A percentile compares a stretch with the other conserved stretches of the same genome.
Conservation (phyloP, 2,797 vertebrate species). For the Avahi laniger region DNA sequence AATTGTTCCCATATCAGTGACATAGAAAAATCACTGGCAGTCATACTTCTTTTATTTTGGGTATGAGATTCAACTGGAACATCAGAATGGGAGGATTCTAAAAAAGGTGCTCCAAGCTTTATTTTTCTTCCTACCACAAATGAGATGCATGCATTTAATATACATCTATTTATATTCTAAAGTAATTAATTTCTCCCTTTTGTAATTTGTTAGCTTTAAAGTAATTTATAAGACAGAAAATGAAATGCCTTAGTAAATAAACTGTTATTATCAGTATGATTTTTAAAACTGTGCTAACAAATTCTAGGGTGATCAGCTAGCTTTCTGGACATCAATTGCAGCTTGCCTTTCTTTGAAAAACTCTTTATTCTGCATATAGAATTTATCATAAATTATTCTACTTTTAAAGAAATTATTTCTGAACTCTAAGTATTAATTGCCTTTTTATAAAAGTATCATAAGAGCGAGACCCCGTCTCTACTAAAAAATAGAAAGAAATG, state of each 20-base stretch:
- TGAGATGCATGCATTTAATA: constrained; percentile 35
- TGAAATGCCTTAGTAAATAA: constrained; percentile 29
- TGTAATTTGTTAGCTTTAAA: constrained; percentile 55
- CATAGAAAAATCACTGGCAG: neutral
- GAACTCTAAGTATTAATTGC: constrained; percentile 23
- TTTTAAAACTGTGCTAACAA: neutral
- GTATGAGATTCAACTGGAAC: neutral
- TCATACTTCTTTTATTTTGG: constrained; percentile 44
- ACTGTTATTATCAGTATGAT: neutral
- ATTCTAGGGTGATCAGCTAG: neutral
- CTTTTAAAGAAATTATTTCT: constrained; percentile 44
- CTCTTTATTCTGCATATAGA: neutral
- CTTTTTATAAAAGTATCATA: constrained; percentile 42
- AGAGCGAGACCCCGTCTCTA: no score
- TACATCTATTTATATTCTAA: constrained; percentile 54
- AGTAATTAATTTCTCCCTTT: constrained; percentile 59
- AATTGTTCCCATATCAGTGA: constrained; percentile 33
- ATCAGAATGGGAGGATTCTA: constrained; percentile 23
- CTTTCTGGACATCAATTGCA: constrained; percentile 39
- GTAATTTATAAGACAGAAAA: constrained; percentile 43
- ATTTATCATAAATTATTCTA: constrained; percentile 37
- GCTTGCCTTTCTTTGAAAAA: constrained; percentile 53
- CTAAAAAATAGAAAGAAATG: no score
- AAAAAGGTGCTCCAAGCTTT: constrained; percentile 51
- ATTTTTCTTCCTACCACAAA: constrained; percentile 51